A percentile compares a stretch with the other conserved stretches of the same genome.
phyloP scores from a whole-genome alignment of 92 coral and sea anemone genomes.

The Paramuricea clavata region DNA sequence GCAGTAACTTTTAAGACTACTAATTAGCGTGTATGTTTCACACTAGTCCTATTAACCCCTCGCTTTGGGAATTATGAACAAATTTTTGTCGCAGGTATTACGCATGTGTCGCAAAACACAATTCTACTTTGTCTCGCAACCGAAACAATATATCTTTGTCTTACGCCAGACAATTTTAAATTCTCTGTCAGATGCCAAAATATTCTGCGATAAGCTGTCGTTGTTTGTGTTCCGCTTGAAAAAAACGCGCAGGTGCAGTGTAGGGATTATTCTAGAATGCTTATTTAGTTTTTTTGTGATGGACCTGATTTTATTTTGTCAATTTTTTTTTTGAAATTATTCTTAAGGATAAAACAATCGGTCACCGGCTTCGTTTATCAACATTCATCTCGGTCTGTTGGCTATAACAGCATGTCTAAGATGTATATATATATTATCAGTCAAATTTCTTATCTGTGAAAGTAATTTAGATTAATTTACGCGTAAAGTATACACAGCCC shows the following conservation, averaged over 20 bases:
- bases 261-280: not conserved
- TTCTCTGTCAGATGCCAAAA: no score
- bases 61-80: not conserved
- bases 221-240: no score
- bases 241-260: no score
- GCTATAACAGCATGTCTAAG: not conserved
- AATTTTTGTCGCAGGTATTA: not conserved
- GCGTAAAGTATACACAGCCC: conserved; percentile 7
- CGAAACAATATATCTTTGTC: not conserved
- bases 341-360: no score
- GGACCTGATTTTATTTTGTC: no score
- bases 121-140: not conserved
- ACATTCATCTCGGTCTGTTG: not conserved
- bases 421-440: conserved; percentile 10
- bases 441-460: conserved; percentile 9
- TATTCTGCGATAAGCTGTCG: no score
- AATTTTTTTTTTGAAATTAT: no score
- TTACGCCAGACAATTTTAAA: not conserved
- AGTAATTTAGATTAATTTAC: conserved; percentile 3
- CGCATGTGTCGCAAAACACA: not conserved
- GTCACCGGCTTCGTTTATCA: not conserved
- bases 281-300: no score
- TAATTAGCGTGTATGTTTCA: not conserved
- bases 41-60: conserved; percentile 16
- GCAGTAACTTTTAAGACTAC: not conserved